Evolutionary conservation across 2,797 vertebrate genomes (phyloP).

Genomic region (Sebastes oblongus): DNA sequence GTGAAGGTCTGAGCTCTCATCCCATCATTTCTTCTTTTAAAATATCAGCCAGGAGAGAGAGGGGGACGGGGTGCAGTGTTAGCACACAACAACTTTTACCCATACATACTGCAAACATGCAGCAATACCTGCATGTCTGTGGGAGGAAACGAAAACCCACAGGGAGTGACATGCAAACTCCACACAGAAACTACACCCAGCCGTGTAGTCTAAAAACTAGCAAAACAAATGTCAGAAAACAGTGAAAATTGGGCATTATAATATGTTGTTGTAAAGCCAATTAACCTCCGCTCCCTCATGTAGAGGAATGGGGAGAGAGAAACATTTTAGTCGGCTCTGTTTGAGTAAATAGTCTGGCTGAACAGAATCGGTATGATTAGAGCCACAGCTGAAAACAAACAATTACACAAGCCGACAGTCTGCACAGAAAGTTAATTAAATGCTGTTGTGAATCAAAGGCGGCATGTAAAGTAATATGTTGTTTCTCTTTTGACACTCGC

Average conservation of each 20-base stretch:
- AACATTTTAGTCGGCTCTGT: constrained; percentile 11
- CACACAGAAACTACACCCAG: background rate
- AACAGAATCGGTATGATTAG: constrained; percentile 4
- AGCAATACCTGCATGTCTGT: background rate
- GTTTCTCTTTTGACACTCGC: background rate
- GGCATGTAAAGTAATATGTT: background rate
- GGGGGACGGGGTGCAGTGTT: background rate
- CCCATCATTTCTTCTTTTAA: constrained; percentile 13
- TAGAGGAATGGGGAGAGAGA: constrained; percentile 8
- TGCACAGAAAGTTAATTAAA: constrained; percentile 21
- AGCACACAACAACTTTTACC: background rate
- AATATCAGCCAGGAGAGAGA: background rate
- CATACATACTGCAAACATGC: background rate
- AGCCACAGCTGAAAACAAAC: constrained; percentile 40
- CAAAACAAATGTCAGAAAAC: background rate
- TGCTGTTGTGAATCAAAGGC: constrained; percentile 5
- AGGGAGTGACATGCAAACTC: constrained; percentile 18
- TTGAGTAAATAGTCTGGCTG: constrained; percentile 9
- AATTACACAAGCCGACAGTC: background rate
- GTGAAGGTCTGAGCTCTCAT: constrained; percentile 40
- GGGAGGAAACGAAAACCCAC: constrained; percentile 14
- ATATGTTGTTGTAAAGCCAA: constrained; percentile 13
- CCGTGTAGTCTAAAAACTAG: background rate
- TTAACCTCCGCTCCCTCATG: constrained; percentile 27
- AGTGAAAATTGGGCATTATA: background rate